phyloP scores from a whole-genome alignment of 1,140 invertebrate genomes.

The Penaeus japonicus region DNA sequence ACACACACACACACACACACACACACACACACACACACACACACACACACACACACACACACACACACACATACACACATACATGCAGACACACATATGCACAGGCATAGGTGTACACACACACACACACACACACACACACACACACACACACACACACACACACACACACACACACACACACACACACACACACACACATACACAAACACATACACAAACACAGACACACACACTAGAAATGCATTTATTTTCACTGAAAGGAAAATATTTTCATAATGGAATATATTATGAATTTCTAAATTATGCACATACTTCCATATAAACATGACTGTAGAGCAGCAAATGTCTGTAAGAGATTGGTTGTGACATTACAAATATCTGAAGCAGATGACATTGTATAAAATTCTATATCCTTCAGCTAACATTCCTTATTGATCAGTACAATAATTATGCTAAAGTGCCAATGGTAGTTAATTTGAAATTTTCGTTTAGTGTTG shows the following conservation, averaged over 20 bases:
- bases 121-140: not conserved
- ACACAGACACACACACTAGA: too few species aligned
- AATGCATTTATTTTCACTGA: too few species aligned
- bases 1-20: too few species aligned
- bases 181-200: too few species aligned
- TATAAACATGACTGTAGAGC: not conserved
- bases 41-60: too few species aligned
- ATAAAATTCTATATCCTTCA: slow-evolving; percentile 15
- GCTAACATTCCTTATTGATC: slow-evolving; percentile 44
- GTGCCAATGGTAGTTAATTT: slow-evolving; percentile 41
- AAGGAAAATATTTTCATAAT: too few species aligned
- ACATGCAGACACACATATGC: not conserved
- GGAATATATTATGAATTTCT: too few species aligned
- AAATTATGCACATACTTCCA: not conserved
- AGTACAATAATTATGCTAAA: slow-evolving; percentile 40
- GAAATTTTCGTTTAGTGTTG: slow-evolving; percentile 24
- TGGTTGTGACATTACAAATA: not conserved
- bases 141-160: too few species aligned
- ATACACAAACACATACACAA: too few species aligned
- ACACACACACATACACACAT: not conserved
- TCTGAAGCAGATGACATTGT: slow-evolving; percentile 11
- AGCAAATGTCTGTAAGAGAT: not conserved
- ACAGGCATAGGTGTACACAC: not conserved
- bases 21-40: too few species aligned
- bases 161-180: too few species aligned